Evolutionary conservation across 1,140 invertebrate genomes (phyloP), one percentile per base, ranked within the genome.

Genomic region (Pseudomyrmex flavicornis): DNA sequence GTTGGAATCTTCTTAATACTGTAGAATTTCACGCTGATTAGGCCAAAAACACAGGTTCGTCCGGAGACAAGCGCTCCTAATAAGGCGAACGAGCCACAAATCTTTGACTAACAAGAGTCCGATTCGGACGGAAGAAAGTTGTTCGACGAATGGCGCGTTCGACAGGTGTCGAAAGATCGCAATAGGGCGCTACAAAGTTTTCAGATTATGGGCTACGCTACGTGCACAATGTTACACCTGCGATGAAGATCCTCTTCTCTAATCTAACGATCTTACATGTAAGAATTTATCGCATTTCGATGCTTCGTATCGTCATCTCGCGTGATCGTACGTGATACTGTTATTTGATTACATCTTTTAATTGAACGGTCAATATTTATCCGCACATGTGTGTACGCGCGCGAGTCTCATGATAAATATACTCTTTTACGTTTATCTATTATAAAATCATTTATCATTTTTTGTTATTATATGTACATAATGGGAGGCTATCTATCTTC

Each of bases 41-140:
- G 59, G 20, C 48, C 66, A 22, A 73, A 86, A 86, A 86, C 77
- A 85, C 66, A 66, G 76, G 79, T 77, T 76, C 56, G 84, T 26
- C 56, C 26, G 66, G 66, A 70, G 76, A 88, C 87, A 87, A 89
- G 65, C 82, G 75, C 85, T 84, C 82, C 83, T 85, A 85, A 90
- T 88, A 91, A 89, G 85, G 59, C 22, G 17, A 82, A 83, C 84
- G 79, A 77, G 85, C 82, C 79, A 92, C 89, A 93, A 92, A 92
- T 92, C 88, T 89, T 63, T 44, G 62, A 65, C 65, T 91, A 92
- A 92, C 91, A 84, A 92, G 89, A 87, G 65, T 35, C 48, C 52
- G 48, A 66, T 63, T 54, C 35, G 50, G 15, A 9, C 15, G 10
- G 20, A 22, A 9, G 26, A 75, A 50, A 13, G 46, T 17, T 56